Base-by-base conservation (phyloP, 2,888 invertebrate genomes). In the Tromatobia lineatoria region DNA sequence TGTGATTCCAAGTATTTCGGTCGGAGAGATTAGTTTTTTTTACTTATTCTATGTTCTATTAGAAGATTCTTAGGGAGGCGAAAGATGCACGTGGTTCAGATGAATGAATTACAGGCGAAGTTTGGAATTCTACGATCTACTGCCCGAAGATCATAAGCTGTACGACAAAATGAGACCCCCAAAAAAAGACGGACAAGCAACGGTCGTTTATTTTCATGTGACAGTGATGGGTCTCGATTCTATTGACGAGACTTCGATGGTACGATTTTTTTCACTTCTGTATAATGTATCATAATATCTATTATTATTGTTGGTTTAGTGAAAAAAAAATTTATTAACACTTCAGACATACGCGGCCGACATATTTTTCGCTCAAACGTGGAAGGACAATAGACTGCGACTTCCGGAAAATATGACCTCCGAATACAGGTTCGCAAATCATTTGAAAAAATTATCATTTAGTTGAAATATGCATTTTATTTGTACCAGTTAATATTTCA, bases 231-330 rank as follows among this genome's bases (percentile, higher is more conserved):
- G 98, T 0, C 94, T 99, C 86, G 98, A 99, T 94, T 98, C 98
- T 52, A 98, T 99, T 86, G 98, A 98, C 92, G 99, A 99, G 94
- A 98, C 97, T 89, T 98, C 98, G 4, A 99, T 99, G 99, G 98
- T 98, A 94, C 34, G 86, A 82, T 66, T 80, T 34, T 71, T 20
- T 57, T 7, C 8, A 10, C n/a, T 34, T 52, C 3, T 38, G 15
- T 20, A 25, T 6, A 23, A 25, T 34, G 20, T 34, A 73, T 69
- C 20, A 23, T 6, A 15, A 34, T 50, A 34, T 71, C 73, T 25
- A 47, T 25, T 38, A 18, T 59, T 54, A 25, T 8, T 45, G n/a
- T 70, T 50, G 8, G 8, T 29, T 34, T 18, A 47, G 38, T 1
- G 38, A 45, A 25, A 59, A n/a, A 45, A 75, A 6, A 38, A 50